Evolutionary conservation across 2,888 invertebrate genomes (phyloP).

Genomic region (Sinelater perroti): DNA sequence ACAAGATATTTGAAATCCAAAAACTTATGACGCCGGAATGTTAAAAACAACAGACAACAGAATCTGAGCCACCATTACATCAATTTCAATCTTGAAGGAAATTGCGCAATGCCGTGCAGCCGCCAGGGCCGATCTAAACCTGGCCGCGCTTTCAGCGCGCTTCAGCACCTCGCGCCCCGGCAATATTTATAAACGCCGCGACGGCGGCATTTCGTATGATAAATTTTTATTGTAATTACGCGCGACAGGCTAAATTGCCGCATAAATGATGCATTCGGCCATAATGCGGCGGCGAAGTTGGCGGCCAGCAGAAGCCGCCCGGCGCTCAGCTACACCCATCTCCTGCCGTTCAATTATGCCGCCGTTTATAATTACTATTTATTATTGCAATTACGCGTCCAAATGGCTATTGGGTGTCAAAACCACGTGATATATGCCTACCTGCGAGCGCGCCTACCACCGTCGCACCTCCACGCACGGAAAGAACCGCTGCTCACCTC

Average conservation of each 20-base stretch:
- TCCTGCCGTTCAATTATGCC: constrained; percentile 54
- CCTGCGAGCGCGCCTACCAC: constrained; percentile 23
- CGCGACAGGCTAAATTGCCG: constrained; percentile 46
- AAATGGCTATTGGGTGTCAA: constrained; percentile 55
- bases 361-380: constrained; percentile 60
- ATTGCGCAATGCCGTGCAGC: too few species aligned
- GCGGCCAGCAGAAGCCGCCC: constrained; percentile 40
- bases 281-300: constrained; percentile 40
- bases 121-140: too few species aligned
- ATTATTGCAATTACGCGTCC: constrained; percentile 57
- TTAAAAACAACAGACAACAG: too few species aligned
- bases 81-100: too few species aligned
- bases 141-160: too few species aligned
- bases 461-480: constrained; percentile 25
- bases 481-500: too few species aligned
- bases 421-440: constrained; percentile 52
- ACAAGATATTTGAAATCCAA: too few species aligned
- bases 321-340: constrained; percentile 45
- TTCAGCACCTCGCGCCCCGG: too few species aligned
- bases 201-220: constrained; percentile 31
- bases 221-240: constrained; percentile 46
- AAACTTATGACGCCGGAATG: too few species aligned
- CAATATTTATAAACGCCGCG: constrained; percentile 30
- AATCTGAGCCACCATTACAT: too few species aligned
- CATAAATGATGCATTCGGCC: constrained; percentile 46